Evolutionary conservation across 1,140 invertebrate species (phyloP), one percentile per base, ranked within the genome.

Genomic region (Diabrotica undecimpunctata): DNA sequence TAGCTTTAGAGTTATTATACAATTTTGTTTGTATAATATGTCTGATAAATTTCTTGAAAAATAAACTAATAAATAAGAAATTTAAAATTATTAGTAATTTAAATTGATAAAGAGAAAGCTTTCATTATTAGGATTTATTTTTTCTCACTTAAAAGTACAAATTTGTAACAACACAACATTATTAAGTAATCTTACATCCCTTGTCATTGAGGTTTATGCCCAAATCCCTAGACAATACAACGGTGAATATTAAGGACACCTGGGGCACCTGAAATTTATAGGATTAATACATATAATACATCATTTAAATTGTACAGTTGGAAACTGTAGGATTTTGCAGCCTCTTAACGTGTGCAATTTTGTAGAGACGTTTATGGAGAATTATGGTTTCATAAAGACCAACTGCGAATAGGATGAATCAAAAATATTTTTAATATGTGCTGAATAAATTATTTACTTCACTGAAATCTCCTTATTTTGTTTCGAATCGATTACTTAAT

Each of bases 241-340:
- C 8, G 41, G 41, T 10, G 41, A 46, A 46, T 46, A 46, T 46
- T 46, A 46, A 46, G 41, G n/a, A 46, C 41, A 46, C 41, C 41
- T 46, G 41, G 41, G 41, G 41, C n/a, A 46, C 41, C 41, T 46
- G n/a, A 46, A 46, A 46, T 46, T 46, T 46, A 46, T 46, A 46
- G 41, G 41, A 46, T 46, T 46, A 46, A 46, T 46, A 46, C 41
- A 46, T 46, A 46, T 46, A 46, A 46, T 46, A 46, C 8, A 46
- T 46, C 41, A 46, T 46, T 46, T 46, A 46, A 46, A 46, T 46
- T 46, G 41, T 46, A 46, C 41, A 46, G 8, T 5, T 46, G 41
- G 41, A 46, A 46, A 46, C 41, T 46, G 41, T 46, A 46, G 41
- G 41, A 46, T 46, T 46, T 46, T n/a, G 41, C 41, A 46, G 41